Evolutionary conservation across 1,140 invertebrate species (phyloP), one percentile per base, ranked within the genome.

Genomic region (Macrocentrus cingulum): DNA sequence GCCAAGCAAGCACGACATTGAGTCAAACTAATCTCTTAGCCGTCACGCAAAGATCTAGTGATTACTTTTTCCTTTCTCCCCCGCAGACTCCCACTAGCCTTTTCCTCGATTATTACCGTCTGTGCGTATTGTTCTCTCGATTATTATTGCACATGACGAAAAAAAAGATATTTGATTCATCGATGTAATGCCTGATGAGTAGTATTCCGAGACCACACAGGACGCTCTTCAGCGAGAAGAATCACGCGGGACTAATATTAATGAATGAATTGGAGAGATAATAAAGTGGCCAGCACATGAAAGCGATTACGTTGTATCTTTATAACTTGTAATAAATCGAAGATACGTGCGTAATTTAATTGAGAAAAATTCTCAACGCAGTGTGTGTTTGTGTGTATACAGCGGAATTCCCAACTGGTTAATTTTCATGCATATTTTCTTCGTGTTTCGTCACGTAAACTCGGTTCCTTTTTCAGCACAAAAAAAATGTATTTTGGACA

Each of bases 1-100:
- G n/a, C n/a, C n/a, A n/a, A n/a, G 32, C 56, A 37, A 45, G 58
- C 18, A 55, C 50, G 62, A 59, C 62, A 67, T 66, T 65, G 62
- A 65, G 65, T 65, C 63, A 66, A 67, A 66, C 66, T 68, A 70
- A 70, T 70, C 66, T 70, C 60, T 70, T 68, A 70, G 65, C 61
- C 62, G 65, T 68, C 66, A 66, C 65, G 66, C 66, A 65, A 65
- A 66, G 64, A 71, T 72, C 71, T 70, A 65, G 60, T 64, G 67
- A 74, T 74, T 74, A 69, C 60, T 72, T 74, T 58, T 69, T 66
- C 54, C 59, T 64, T 64, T 64, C 62, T 66, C 62, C n/a, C n/a
- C n/a, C n/a, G n/a, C n/a, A n/a, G n/a, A n/a, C n/a, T n/a, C n/a
- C n/a, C n/a, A n/a, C n/a, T n/a, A n/a, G n/a, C 55, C 45, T 39